Percentiles rank a stretch among this genome's conserved stretches.
Conservation (phyloP, 1,140 invertebrate genomes). For the Leguminivora glycinivorella region DNA sequence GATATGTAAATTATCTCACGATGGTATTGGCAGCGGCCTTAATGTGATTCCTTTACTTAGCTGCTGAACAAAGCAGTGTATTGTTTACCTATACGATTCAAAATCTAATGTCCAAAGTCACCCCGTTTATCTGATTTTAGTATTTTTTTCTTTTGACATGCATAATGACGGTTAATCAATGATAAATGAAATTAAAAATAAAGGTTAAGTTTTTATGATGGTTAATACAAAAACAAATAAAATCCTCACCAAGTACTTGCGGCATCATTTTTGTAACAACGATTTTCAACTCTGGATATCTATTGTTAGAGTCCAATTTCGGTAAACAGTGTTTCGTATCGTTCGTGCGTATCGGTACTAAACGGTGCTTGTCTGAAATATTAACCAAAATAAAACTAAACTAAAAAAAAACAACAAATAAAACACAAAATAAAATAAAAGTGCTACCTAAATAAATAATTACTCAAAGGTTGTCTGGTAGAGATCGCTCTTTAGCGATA, state of each 20-base stretch:
- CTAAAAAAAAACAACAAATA: slow-evolving; percentile 34
- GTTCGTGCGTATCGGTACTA: slow-evolving; percentile 51
- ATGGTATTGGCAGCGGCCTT: too few species aligned
- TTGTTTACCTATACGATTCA: too few species aligned
- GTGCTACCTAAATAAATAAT: neutral
- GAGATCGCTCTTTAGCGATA: too few species aligned
- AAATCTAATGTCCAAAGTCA: neutral
- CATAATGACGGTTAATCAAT: neutral
- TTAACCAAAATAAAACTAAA: slow-evolving; percentile 43
- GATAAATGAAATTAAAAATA: slow-evolving; percentile 27
- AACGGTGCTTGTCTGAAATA: slow-evolving; percentile 55
- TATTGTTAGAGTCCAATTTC: slow-evolving; percentile 42
- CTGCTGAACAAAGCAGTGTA: too few species aligned
- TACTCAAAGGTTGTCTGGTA: too few species aligned
- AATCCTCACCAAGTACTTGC: slow-evolving; percentile 58
- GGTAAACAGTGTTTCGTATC: slow-evolving; percentile 48
- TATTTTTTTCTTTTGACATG: neutral
- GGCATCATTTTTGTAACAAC: slow-evolving; percentile 72
- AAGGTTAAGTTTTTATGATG: neutral
- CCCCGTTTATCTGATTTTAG: neutral
- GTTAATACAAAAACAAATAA: slow-evolving; percentile 24
- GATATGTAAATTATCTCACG: too few species aligned
- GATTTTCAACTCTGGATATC: slow-evolving; percentile 73
- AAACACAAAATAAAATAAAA: slow-evolving; percentile 18
- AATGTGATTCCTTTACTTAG: too few species aligned